phyloP scores from a whole-genome alignment of 2,888 invertebrate genomes.

The Conus canariensis region DNA sequence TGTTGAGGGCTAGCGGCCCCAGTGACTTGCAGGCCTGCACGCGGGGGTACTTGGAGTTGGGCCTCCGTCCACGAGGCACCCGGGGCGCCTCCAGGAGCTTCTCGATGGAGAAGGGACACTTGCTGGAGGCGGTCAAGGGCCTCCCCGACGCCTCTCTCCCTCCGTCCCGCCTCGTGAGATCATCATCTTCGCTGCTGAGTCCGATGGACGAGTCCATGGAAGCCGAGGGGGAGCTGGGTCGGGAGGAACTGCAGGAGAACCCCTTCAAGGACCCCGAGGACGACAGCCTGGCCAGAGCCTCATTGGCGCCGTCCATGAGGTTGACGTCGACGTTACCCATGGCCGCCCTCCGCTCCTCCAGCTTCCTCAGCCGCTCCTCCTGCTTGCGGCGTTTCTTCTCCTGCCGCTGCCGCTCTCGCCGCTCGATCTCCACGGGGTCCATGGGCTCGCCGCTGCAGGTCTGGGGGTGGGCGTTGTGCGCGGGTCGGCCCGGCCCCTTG shows the following conservation, averaged over 20 bases:
- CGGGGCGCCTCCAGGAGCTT: slow-evolving; percentile 79
- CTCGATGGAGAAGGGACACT: slow-evolving; percentile 79
- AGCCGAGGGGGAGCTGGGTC: slow-evolving; percentile 13
- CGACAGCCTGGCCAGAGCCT: slow-evolving; percentile 8
- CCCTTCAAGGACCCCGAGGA: slow-evolving; percentile 1
- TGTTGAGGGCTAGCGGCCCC: slow-evolving; percentile 74
- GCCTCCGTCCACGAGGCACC: slow-evolving; percentile 79
- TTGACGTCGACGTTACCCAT: slow-evolving; percentile 19
- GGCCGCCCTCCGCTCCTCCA: slow-evolving; percentile 58
- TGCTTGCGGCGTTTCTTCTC: slow-evolving; percentile 90
- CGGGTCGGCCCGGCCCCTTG: slow-evolving; percentile 98
- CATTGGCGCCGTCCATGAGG: slow-evolving; percentile 20
- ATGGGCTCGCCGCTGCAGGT: slow-evolving; percentile 98
- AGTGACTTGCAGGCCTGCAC: slow-evolving; percentile 80
- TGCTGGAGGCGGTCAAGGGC: slow-evolving; percentile 33
- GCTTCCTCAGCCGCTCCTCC: slow-evolving; percentile 86
- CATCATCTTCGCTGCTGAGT: slow-evolving; percentile 36
- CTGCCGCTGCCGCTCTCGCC: slow-evolving; percentile 76
- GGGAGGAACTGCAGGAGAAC: not conserved
- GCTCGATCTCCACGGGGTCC: slow-evolving; percentile 85
- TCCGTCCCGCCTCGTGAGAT: not conserved
- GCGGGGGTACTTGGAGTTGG: slow-evolving; percentile 80
- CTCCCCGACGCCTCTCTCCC: not conserved
- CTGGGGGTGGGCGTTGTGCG: slow-evolving; percentile 98
- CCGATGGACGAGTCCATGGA: slow-evolving; percentile 2